These are phyloP conservation scores for Phataginus tricuspis DNA, from an alignment of 2,797 vertebrate species.

Conservation along the genomic window DNA sequence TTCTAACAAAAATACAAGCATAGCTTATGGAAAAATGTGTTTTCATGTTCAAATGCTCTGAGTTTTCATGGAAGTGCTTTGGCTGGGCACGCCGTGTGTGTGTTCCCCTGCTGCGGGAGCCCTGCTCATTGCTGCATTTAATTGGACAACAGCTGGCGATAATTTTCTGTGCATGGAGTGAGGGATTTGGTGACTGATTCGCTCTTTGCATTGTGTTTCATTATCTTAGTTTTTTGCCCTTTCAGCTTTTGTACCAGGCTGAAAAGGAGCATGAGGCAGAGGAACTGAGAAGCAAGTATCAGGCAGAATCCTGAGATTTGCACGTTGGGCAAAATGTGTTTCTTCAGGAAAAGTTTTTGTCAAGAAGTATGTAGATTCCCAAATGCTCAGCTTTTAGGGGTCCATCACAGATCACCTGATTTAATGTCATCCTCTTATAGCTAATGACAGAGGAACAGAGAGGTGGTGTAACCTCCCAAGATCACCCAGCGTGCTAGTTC, in stretches of 20 bases:
- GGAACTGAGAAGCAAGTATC: background rate
- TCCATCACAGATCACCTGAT: no score
- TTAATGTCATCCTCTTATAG: background rate
- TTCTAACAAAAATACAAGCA: slow-evolving; percentile 65
- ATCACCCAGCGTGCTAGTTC: background rate
- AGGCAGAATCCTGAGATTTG: background rate
- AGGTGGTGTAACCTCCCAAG: background rate
- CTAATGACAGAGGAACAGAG: background rate
- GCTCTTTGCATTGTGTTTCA: slow-evolving; percentile 54
- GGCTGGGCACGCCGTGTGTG: slow-evolving; percentile 37
- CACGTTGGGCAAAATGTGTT: background rate
- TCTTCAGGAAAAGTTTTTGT: background rate
- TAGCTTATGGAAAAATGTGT: slow-evolving; percentile 73
- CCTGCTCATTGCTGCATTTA: slow-evolving; percentile 74
- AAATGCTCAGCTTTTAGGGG: background rate
- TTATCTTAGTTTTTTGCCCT: slow-evolving; percentile 70
- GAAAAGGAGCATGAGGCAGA: background rate
- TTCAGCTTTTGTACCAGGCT: slow-evolving; percentile 34
- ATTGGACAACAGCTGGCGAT: slow-evolving; percentile 84
- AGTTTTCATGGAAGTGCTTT: slow-evolving; percentile 57
- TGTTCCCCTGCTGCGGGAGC: slow-evolving; percentile 64
- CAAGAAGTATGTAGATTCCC: background rate
- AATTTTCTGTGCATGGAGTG: slow-evolving; percentile 77
- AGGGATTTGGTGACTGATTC: slow-evolving; percentile 71
- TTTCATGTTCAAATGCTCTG: background rate